phyloP scores from a whole-genome alignment of 2,888 invertebrate genomes.

The Myopa tessellatipennis region DNA sequence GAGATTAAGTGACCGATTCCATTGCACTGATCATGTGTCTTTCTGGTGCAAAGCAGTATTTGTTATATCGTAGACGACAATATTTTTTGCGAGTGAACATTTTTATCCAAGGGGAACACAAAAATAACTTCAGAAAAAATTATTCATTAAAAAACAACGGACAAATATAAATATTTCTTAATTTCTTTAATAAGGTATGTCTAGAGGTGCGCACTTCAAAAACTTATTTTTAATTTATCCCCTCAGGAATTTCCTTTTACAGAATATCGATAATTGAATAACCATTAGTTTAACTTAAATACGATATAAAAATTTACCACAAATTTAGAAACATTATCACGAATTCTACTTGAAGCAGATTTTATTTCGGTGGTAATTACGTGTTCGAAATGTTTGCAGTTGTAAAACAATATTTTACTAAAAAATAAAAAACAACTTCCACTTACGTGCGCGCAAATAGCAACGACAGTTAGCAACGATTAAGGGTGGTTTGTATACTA shows the following conservation, averaged over 20 bases:
- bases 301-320: constrained; percentile 21
- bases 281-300: constrained; percentile 1
- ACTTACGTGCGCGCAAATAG: too few relatives aligned
- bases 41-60: neutral
- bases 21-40: neutral
- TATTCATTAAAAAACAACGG: neutral
- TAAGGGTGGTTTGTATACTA: too few relatives aligned
- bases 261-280: neutral
- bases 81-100: neutral
- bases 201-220: constrained; percentile 26
- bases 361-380: constrained; percentile 31
- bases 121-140: neutral
- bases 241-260: neutral
- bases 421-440: constrained; percentile 27
- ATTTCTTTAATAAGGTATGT: constrained; percentile 7
- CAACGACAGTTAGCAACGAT: too few relatives aligned
- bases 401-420: constrained; percentile 36
- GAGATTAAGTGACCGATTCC: neutral
- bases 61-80: neutral
- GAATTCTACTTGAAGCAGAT: constrained; percentile 4
- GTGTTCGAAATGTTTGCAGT: constrained; percentile 34
- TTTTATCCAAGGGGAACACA: neutral
- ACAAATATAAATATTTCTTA: constrained; percentile 13
- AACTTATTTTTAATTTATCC: neutral
- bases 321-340: constrained; percentile 29